Percentiles rank a stretch among this genome's conserved stretches.
phyloP scores from a whole-genome alignment of 2,797 vertebrate species.

The Tenualosa thibaudeaui region DNA sequence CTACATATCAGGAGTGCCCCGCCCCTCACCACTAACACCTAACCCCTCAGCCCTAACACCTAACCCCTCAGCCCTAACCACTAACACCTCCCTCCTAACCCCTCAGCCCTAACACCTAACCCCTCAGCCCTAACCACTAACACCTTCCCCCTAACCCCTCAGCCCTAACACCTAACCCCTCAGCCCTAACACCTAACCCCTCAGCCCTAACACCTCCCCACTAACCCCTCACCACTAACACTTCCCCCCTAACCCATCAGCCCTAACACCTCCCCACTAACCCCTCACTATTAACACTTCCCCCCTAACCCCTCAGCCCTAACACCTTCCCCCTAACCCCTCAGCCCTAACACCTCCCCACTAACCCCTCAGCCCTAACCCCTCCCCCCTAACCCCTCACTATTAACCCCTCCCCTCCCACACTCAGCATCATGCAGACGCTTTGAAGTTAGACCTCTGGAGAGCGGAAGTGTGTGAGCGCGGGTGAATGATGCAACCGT shows the following conservation, averaged over 20 bases:
- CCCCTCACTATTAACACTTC: not conserved
- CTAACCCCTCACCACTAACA: too few species aligned
- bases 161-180: too few species aligned
- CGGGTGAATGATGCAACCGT: conserved; percentile 73
- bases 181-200: not conserved
- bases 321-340: too few species aligned
- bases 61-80: too few species aligned
- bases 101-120: too few species aligned
- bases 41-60: not conserved
- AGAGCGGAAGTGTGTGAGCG: conserved; percentile 9
- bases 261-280: too few species aligned
- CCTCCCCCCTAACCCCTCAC: conserved; percentile 16
- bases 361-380: conserved; percentile 41
- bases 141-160: conserved; percentile 22
- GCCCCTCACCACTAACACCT: not conserved
- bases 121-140: conserved; percentile 52
- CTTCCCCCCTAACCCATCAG: too few species aligned
- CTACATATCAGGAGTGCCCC: conserved; percentile 78
- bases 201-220: too few species aligned
- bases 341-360: too few species aligned
- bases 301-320: not conserved
- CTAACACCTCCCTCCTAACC: too few species aligned
- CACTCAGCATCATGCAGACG: conserved; percentile 32
- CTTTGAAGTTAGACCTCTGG: conserved; percentile 79
- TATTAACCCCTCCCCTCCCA: not conserved